These are phyloP conservation scores for Alviniconcha strummeri DNA, from an alignment of 2,888 invertebrate genomes.

Conservation along the genomic window DNA sequence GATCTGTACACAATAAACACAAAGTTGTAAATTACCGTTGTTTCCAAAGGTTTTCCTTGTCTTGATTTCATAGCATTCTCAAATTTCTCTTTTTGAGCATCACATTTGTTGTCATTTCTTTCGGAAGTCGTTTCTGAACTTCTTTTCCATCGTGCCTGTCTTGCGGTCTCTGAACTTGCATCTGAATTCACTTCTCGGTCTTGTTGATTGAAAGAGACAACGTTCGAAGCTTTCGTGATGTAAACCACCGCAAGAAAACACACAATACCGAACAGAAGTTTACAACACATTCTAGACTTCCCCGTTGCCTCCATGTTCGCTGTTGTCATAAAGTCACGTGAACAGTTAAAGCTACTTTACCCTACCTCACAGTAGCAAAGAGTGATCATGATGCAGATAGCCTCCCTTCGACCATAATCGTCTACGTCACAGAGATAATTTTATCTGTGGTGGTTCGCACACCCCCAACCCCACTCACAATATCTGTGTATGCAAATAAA, in stretches of 20 bases:
- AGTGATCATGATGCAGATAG: neutral
- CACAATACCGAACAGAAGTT: constrained; percentile 20
- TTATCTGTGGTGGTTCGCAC: no score
- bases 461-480: no score
- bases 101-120: constrained; percentile 24
- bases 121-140: constrained; percentile 17
- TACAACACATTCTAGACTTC: constrained; percentile 19
- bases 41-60: constrained; percentile 24
- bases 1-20: no score
- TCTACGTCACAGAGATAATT: no score
- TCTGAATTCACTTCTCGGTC: neutral
- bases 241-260: constrained; percentile 9
- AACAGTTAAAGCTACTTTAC: neutral
- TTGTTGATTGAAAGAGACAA: constrained; percentile 15
- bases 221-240: neutral
- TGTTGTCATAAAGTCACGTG: constrained; percentile 35
- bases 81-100: constrained; percentile 25
- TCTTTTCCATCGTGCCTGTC: constrained; percentile 20
- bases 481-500: no score
- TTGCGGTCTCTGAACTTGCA: neutral
- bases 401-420: neutral
- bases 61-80: neutral
- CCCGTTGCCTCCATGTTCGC: constrained; percentile 27
- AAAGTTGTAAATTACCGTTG: constrained; percentile 13
- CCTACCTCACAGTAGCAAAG: neutral